phyloP scores from a whole-genome alignment of 2,888 invertebrate genomes.

The Cetonia aurata region DNA sequence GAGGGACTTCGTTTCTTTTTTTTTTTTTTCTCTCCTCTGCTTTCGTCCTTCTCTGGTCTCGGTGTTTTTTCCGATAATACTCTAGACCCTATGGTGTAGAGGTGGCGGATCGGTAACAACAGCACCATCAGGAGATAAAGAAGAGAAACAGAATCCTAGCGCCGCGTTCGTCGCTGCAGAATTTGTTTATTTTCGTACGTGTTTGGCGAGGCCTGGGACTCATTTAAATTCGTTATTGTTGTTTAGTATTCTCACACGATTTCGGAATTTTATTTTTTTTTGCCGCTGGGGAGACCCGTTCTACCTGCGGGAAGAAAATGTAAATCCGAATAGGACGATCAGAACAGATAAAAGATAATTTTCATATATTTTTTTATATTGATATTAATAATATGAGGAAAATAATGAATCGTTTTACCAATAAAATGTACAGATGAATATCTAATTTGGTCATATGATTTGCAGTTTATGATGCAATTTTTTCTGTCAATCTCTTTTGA shows the following conservation, averaged over 20 bases:
- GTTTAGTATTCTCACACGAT: constrained; percentile 46
- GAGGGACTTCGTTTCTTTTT: constrained; percentile 28
- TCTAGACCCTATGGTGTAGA: constrained; percentile 30
- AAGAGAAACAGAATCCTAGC: not conserved
- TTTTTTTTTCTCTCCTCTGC: constrained; percentile 37
- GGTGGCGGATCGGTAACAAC: no score
- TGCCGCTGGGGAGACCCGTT: constrained; percentile 13
- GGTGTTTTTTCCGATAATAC: constrained; percentile 27
- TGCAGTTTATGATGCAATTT: no score
- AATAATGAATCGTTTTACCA: no score
- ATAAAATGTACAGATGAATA: no score
- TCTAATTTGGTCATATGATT: no score
- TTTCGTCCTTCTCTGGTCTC: not conserved
- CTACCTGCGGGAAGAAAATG: constrained; percentile 14
- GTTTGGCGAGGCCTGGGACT: constrained; percentile 16
- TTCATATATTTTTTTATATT: no score
- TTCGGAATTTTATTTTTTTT: constrained; percentile 41
- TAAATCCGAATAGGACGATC: not conserved
- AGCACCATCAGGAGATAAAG: not conserved
- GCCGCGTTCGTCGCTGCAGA: constrained; percentile 41
- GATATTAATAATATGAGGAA: no score
- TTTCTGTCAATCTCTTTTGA: no score
- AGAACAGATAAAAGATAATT: not conserved
- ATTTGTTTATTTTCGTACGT: constrained; percentile 42
- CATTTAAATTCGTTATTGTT: constrained; percentile 48